A percentile compares a stretch with the other conserved stretches of the same genome.
These are phyloP conservation scores for Leiothrix lutea DNA, from an alignment of 2,113 vertebrate species.

Conservation along the genomic window DNA sequence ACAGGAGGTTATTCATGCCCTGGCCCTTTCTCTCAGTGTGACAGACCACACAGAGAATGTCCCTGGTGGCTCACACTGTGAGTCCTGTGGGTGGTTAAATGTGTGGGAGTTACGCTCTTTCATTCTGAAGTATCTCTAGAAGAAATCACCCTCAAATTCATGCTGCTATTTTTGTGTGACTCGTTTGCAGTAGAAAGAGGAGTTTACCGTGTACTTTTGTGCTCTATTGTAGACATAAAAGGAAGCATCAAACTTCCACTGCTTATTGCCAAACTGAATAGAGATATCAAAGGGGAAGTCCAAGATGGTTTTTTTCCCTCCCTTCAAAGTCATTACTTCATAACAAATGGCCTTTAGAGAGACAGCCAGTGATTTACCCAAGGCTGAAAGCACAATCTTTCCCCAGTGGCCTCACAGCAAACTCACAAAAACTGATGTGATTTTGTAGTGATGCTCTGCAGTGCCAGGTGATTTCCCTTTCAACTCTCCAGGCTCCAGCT, in stretches of 20 bases:
- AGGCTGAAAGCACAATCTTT: not conserved
- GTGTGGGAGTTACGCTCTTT: not conserved
- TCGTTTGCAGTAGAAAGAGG: slow-evolving; percentile 13
- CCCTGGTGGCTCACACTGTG: not conserved
- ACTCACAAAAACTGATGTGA: not conserved
- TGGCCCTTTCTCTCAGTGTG: not conserved
- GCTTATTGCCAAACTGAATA: slow-evolving; percentile 43
- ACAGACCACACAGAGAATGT: not conserved
- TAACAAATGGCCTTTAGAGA: not conserved
- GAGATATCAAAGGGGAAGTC: slow-evolving; percentile 50
- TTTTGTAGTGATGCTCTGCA: not conserved
- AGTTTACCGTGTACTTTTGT: slow-evolving; percentile 46
- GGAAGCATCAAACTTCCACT: slow-evolving; percentile 60
- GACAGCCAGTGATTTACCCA: not conserved
- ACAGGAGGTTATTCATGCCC: not conserved
- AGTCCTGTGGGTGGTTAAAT: not conserved
- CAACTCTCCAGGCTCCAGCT: not conserved
- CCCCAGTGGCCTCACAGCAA: not conserved
- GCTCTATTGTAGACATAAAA: slow-evolving; percentile 42
- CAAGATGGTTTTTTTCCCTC: not conserved
- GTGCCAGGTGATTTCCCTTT: not conserved
- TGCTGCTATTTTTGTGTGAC: not conserved
- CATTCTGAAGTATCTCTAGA: not conserved
- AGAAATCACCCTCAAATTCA: slow-evolving; percentile 37
- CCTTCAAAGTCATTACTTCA: not conserved